A percentile compares a stretch with the other conserved stretches of the same genome.
Conservation (phyloP, 2,888 invertebrate genomes). For the Caenorhabditis uteleia region DNA sequence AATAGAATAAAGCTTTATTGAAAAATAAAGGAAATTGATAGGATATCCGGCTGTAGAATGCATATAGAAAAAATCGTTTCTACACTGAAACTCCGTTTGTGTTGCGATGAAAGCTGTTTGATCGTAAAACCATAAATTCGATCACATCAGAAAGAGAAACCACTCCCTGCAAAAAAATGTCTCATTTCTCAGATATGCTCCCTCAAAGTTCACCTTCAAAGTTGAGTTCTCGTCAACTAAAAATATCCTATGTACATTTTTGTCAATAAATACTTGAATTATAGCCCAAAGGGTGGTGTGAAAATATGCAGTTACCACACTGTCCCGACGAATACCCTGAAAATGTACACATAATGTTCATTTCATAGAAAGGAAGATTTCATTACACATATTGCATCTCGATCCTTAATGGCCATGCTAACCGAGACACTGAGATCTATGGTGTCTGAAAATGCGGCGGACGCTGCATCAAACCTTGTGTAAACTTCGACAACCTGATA, state of each 20-base stretch:
- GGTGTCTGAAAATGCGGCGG: conserved; percentile 37
- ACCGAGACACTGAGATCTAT: conserved; percentile 41
- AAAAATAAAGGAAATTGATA: too few relatives aligned
- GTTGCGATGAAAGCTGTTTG: neutral
- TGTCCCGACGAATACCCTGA: conserved; percentile 33
- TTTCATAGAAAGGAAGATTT: neutral
- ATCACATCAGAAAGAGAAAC: conserved; percentile 42
- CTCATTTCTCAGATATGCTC: neutral
- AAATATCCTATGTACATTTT: conserved; percentile 48
- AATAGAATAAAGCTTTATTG: too few relatives aligned
- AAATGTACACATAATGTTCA: conserved; percentile 2
- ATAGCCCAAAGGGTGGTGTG: conserved; percentile 36
- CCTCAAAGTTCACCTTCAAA: conserved; percentile 26
- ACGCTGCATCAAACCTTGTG: conserved; percentile 46
- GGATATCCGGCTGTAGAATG: too few relatives aligned
- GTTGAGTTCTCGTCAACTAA: conserved; percentile 26
- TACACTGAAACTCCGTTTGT: neutral
- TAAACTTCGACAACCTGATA: conserved; percentile 43
- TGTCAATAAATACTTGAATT: conserved; percentile 45
- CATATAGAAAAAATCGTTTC: too few relatives aligned
- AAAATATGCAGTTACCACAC: conserved; percentile 41
- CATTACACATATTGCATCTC: conserved; percentile 25
- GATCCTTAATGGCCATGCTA: conserved; percentile 28
- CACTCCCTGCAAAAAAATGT: conserved; percentile 24
- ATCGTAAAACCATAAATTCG: conserved; percentile 9